phyloP scores from a whole-genome alignment of 2,113 vertebrate species.

The Ageneiosus marmoratus region DNA sequence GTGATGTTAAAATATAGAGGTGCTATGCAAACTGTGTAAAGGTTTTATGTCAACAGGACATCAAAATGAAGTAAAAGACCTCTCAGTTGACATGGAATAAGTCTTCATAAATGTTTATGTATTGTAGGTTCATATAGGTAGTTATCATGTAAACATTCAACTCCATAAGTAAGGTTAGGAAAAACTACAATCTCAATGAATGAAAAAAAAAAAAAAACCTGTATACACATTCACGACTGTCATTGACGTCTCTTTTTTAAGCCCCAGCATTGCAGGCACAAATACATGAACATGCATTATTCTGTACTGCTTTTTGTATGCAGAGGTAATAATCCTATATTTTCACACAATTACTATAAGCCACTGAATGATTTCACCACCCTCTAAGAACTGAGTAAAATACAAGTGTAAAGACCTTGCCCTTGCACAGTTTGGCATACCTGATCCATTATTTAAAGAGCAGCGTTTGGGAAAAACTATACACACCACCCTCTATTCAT shows the following conservation, averaged over 20 bases:
- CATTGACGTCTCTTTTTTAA: neutral
- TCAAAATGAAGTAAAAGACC: neutral
- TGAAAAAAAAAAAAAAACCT: neutral
- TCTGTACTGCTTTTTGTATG: constrained; percentile 33
- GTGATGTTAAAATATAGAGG: neutral
- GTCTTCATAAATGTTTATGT: neutral
- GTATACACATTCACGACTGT: neutral
- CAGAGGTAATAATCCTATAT: constrained; percentile 15
- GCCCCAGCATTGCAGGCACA: neutral
- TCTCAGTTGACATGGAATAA: neutral
- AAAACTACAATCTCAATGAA: neutral
- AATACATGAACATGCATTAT: constrained; percentile 30
- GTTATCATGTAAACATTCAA: neutral
- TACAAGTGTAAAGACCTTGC: constrained; percentile 32
- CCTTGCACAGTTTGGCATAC: constrained; percentile 25
- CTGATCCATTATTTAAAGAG: constrained; percentile 55
- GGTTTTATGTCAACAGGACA: neutral
- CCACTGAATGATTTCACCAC: constrained; percentile 8
- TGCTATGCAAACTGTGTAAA: neutral
- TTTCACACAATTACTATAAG: constrained; percentile 33
- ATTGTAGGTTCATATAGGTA: neutral
- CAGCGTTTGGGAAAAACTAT: constrained; percentile 15
- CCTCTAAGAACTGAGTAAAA: constrained; percentile 36
- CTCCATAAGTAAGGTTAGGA: neutral
- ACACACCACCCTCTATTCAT: constrained; percentile 16